Evolutionary conservation across 64 coral and sea anemone species (phyloP).

Genomic region (Dendrophyllia cribrosa): DNA sequence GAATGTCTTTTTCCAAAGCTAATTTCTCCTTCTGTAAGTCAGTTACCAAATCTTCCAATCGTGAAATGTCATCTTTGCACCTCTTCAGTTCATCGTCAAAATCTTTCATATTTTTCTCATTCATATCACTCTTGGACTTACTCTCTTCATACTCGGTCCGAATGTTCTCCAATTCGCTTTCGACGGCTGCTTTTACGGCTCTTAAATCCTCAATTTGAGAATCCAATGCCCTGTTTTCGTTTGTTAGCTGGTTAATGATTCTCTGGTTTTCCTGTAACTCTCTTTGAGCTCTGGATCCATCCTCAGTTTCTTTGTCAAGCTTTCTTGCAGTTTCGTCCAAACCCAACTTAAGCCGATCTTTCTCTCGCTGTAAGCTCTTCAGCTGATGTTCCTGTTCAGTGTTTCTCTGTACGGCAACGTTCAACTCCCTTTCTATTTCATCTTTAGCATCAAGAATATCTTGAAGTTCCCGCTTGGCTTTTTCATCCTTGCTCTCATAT

Average conservation of each 20-base stretch:
- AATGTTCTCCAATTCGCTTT: constrained; percentile 49
- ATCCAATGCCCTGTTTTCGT: constrained; percentile 36
- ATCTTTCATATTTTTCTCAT: constrained; percentile 21
- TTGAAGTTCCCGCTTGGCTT: constrained; percentile 14
- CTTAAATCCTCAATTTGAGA: constrained; percentile 52
- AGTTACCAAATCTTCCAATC: constrained; percentile 19
- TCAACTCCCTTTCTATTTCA: constrained; percentile 74
- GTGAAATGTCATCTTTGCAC: constrained; percentile 45
- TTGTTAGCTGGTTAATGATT: background rate
- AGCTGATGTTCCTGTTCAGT: constrained; percentile 51
- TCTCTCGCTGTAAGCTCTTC: constrained; percentile 69
- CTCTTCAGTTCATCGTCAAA: constrained; percentile 55
- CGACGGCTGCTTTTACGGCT: constrained; percentile 29
- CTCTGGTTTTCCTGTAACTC: constrained; percentile 33
- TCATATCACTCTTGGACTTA: constrained; percentile 30
- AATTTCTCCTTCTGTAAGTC: constrained; percentile 60
- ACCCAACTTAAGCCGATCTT: constrained; percentile 59
- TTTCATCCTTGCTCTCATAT: constrained; percentile 55
- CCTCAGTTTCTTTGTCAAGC: constrained; percentile 45
- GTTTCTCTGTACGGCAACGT: constrained; percentile 15
- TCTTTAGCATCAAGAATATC: constrained; percentile 60
- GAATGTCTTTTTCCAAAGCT: constrained; percentile 55
- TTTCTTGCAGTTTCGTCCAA: constrained; percentile 41
- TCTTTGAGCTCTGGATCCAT: constrained; percentile 44
- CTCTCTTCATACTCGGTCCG: constrained; percentile 29